Evolutionary conservation across 2,888 invertebrate genomes (phyloP).

Genomic region (Tipula helvola): DNA sequence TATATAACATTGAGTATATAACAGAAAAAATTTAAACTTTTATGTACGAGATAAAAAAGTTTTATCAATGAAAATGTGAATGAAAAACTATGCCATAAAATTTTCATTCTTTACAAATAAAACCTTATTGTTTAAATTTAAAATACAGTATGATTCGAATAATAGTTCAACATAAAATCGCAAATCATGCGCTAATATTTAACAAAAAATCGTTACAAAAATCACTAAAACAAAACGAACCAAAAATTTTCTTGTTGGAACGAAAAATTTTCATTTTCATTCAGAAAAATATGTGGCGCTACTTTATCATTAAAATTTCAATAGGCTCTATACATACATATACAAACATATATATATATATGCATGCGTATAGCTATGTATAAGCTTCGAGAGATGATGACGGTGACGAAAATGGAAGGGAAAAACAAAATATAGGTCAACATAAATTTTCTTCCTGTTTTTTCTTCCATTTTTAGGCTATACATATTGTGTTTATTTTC

Average conservation of each 20-base stretch:
- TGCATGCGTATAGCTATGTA: not conserved
- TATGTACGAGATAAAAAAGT: no score
- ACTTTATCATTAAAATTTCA: not conserved
- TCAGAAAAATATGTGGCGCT: not conserved
- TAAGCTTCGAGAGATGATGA: not conserved
- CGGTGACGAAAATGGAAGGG: not conserved
- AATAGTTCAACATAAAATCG: not conserved
- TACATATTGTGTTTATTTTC: not conserved
- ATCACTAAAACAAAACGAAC: not conserved
- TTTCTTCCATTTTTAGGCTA: not conserved
- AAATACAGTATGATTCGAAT: not conserved
- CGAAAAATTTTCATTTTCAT: not conserved
- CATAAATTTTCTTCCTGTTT: not conserved
- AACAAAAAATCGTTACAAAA: no score
- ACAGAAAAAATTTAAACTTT: not conserved
- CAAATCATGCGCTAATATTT: no score
- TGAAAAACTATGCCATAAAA: not conserved
- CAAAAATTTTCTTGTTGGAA: not conserved
- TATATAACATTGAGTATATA: not conserved
- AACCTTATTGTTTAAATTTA: not conserved
- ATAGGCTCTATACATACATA: not conserved
- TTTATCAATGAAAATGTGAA: not conserved
- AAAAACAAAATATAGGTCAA: not conserved
- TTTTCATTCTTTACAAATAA: not conserved
- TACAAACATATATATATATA: not conserved